phyloP scores from a whole-genome alignment of 2,113 vertebrate species.

The Bothrops jararaca region DNA sequence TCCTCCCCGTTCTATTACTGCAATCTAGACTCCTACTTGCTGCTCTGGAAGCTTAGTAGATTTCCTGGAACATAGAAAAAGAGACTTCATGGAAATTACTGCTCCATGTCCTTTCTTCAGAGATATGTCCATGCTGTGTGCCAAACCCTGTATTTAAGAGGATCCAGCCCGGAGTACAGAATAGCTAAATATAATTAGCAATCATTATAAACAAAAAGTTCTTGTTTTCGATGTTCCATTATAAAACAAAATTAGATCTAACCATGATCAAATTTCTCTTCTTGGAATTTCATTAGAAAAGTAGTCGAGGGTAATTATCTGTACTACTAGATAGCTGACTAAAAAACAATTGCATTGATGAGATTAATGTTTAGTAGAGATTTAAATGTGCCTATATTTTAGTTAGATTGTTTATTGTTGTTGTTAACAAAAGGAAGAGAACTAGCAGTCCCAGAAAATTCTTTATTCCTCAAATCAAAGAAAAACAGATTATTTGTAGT shows the following conservation, averaged over 20 bases:
- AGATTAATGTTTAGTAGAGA: neutral
- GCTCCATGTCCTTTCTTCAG: neutral
- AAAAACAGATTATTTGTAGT: neutral
- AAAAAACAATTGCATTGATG: neutral
- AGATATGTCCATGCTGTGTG: neutral
- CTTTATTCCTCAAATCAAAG: neutral
- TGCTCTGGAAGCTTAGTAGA: neutral
- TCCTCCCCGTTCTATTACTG: neutral
- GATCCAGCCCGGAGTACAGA: neutral
- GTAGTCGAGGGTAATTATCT: neutral
- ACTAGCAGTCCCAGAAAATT: neutral
- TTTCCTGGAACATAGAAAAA: neutral
- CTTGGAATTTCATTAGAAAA: neutral
- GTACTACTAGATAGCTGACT: neutral
- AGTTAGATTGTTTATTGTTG: neutral
- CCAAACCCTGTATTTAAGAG: neutral
- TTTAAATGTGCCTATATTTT: neutral
- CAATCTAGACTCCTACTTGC: neutral
- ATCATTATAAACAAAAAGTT: neutral
- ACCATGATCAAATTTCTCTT: neutral
- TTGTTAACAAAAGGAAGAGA: neutral
- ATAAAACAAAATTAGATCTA: neutral
- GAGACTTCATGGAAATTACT: neutral
- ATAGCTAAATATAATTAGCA: neutral
- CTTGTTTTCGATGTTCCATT: neutral